phyloP scores from a whole-genome alignment of 2,888 invertebrate species.

The Lordiphosa andalusiaca region DNA sequence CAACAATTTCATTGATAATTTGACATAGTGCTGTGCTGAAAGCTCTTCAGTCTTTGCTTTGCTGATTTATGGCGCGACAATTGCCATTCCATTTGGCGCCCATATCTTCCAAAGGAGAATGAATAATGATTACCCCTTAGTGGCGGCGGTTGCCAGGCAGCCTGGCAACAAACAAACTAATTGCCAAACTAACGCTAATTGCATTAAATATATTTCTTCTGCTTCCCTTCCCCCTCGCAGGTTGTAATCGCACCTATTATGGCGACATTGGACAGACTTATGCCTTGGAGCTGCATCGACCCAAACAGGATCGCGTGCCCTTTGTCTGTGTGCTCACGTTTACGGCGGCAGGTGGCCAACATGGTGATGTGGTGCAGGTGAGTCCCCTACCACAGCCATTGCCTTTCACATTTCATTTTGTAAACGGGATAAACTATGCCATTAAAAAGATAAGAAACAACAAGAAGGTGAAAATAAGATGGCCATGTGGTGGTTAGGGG shows the following conservation, averaged over 20 bases:
- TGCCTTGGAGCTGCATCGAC: slow-evolving; percentile 91
- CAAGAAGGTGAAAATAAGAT: slow-evolving; percentile 5
- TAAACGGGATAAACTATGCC: slow-evolving; percentile 64
- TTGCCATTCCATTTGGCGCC: slow-evolving; percentile 21
- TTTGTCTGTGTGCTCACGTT: slow-evolving; percentile 93
- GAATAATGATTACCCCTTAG: slow-evolving; percentile 19
- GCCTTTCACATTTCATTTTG: slow-evolving; percentile 61
- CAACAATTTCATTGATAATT: slow-evolving; percentile 21
- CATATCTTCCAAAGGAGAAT: slow-evolving; percentile 4
- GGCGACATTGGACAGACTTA: slow-evolving; percentile 94
- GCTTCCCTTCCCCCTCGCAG: slow-evolving; percentile 46
- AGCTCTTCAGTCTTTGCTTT: slow-evolving; percentile 2
- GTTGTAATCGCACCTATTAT: slow-evolving; percentile 93
- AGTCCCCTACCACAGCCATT: slow-evolving; percentile 42
- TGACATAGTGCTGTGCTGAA: slow-evolving; percentile 30
- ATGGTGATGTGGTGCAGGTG: slow-evolving; percentile 94
- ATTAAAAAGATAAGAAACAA: slow-evolving; percentile 67
- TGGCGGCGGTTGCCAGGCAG: slow-evolving; percentile 42
- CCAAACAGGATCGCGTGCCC: slow-evolving; percentile 91
- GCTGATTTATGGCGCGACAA: slow-evolving; percentile 35
- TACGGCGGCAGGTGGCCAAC: slow-evolving; percentile 89
- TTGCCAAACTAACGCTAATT: slow-evolving; percentile 57
- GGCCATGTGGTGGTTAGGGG: background rate
- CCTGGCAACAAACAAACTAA: slow-evolving; percentile 47
- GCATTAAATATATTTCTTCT: slow-evolving; percentile 40